phyloP scores from a whole-genome alignment of 2,797 vertebrate species.

The Peromyscus aztecus region DNA sequence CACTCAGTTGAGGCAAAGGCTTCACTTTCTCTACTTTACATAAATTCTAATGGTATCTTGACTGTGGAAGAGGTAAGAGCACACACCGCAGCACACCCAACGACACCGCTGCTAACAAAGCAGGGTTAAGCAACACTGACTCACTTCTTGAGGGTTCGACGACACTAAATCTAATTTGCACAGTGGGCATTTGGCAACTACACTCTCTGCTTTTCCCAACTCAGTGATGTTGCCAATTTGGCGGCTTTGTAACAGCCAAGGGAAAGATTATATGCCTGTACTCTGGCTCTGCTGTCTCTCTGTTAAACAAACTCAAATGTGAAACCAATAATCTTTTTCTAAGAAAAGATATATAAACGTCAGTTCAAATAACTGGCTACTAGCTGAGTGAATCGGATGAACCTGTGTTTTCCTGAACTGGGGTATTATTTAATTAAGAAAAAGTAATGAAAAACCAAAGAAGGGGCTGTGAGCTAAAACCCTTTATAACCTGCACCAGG shows the following conservation, averaged over 20 bases:
- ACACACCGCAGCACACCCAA: not conserved
- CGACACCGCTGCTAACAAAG: slow-evolving; percentile 38
- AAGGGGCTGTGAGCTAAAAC: not conserved
- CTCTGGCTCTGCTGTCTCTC: not conserved
- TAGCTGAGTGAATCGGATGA: not conserved
- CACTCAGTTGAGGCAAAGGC: not conserved
- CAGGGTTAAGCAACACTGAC: slow-evolving; percentile 58
- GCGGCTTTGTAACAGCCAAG: slow-evolving; percentile 69
- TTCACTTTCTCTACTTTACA: slow-evolving; percentile 58
- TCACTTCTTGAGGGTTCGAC: slow-evolving; percentile 52
- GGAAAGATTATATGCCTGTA: slow-evolving; percentile 61
- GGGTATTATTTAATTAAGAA: slow-evolving; percentile 29
- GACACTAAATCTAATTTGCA: slow-evolving; percentile 51
- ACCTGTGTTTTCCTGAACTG: not conserved
- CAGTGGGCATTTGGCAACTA: slow-evolving; percentile 63
- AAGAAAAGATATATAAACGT: slow-evolving; percentile 39
- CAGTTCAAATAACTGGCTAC: slow-evolving; percentile 33
- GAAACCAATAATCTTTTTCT: slow-evolving; percentile 67
- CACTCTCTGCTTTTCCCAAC: slow-evolving; percentile 44
- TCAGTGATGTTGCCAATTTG: slow-evolving; percentile 70
- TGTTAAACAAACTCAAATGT: slow-evolving; percentile 43
- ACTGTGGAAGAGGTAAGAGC: slow-evolving; percentile 28
- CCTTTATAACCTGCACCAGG: not conserved
- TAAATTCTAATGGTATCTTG: not conserved
- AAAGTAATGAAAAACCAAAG: slow-evolving; percentile 1